Evolutionary conservation across 2,888 invertebrate genomes (phyloP).

Genomic region (Morinoia aosen): DNA sequence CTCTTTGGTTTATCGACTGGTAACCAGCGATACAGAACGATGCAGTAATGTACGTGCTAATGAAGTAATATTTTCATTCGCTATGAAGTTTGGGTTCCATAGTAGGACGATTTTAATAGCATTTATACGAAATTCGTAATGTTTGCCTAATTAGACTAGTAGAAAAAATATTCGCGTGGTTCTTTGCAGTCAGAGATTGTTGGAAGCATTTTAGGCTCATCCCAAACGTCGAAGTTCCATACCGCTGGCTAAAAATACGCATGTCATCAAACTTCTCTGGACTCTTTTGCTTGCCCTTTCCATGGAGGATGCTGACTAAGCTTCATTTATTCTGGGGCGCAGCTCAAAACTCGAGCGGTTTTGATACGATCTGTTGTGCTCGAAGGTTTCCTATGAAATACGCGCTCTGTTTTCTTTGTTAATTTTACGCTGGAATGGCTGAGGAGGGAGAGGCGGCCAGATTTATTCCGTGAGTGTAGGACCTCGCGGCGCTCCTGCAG

Average conservation of each 20-base stretch:
- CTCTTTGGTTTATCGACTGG: not conserved
- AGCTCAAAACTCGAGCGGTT: not conserved
- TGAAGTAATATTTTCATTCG: not conserved
- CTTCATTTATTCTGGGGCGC: not conserved
- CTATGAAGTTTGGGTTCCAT: not conserved
- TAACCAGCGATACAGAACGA: not conserved
- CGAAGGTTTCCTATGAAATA: slow-evolving; percentile 30
- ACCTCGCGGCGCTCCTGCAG: not conserved
- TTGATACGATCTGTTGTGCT: slow-evolving; percentile 34
- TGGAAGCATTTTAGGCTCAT: not conserved
- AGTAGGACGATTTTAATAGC: not conserved
- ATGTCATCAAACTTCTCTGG: not conserved
- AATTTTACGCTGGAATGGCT: slow-evolving; percentile 36
- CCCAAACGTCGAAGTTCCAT: not conserved
- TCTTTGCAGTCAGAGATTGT: not conserved
- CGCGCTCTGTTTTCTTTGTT: slow-evolving; percentile 31
- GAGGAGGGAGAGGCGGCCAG: slow-evolving; percentile 12
- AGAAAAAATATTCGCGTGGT: not conserved
- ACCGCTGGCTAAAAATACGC: not conserved
- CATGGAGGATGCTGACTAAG: not conserved
- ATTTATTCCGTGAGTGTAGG: not conserved
- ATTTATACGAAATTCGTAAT: not conserved
- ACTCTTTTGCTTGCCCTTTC: not conserved
- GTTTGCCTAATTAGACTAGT: not conserved
- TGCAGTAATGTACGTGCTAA: not conserved